These are phyloP conservation scores for Sesamia nonagrioides DNA, from an alignment of 1,140 invertebrate species.

Conservation along the genomic window DNA sequence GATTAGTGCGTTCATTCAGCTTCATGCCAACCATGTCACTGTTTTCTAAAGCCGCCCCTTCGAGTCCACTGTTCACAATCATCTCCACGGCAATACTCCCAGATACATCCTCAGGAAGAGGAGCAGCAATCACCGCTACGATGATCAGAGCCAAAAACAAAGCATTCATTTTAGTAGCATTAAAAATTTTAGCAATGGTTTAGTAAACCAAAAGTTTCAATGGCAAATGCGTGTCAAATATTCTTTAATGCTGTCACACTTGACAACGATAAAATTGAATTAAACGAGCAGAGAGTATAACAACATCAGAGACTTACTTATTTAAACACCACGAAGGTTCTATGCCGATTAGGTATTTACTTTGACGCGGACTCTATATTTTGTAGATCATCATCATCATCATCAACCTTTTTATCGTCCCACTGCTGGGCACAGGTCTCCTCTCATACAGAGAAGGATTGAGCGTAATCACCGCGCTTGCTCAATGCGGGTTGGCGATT, in stretches of 20 bases:
- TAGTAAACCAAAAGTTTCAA: not conserved
- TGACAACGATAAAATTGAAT: not conserved
- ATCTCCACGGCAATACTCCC: slow-evolving; percentile 59
- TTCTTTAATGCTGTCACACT: slow-evolving; percentile 5
- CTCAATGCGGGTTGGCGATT: no score
- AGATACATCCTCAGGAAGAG: slow-evolving; percentile 54
- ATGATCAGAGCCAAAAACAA: slow-evolving; percentile 69
- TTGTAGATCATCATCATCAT: no score
- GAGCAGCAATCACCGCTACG: slow-evolving; percentile 60
- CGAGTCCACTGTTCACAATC: slow-evolving; percentile 68
- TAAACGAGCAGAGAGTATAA: no score
- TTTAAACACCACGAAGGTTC: slow-evolving; percentile 47
- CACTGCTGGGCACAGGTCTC: no score
- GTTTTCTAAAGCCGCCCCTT: slow-evolving; percentile 65
- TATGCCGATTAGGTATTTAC: slow-evolving; percentile 19
- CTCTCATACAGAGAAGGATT: no score
- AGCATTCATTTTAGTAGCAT: slow-evolving; percentile 68
- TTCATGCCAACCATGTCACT: slow-evolving; percentile 65
- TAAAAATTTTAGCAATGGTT: slow-evolving; percentile 18
- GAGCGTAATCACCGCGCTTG: no score
- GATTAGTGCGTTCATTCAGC: slow-evolving; percentile 62
- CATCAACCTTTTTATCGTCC: no score
- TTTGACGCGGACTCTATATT: no score
- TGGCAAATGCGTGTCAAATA: not conserved
- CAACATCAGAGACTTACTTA: slow-evolving; percentile 47